phyloP scores from a whole-genome alignment of 2,797 vertebrate genomes.

The Epinephelus coioides region DNA sequence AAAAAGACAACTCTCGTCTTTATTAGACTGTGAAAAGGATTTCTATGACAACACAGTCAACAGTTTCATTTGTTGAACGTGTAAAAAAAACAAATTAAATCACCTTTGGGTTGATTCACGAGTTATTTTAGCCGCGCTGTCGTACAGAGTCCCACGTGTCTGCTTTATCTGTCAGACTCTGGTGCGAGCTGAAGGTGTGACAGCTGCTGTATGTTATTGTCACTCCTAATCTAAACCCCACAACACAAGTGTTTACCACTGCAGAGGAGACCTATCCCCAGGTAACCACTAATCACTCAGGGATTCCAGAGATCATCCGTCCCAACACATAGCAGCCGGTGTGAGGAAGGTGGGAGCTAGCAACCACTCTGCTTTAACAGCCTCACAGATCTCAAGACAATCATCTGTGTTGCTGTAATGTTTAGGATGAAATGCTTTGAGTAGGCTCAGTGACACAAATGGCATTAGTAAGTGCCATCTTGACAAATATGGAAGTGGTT shows the following conservation, averaged over 20 bases:
- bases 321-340: conserved; percentile 53
- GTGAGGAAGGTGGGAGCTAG: conserved; percentile 53
- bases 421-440: conserved; percentile 41
- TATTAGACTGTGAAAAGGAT: conserved; percentile 46
- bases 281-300: conserved; percentile 70
- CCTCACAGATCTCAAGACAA: conserved; percentile 36
- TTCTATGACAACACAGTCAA: conserved; percentile 32
- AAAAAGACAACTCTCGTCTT: conserved; percentile 69
- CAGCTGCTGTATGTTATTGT: conserved; percentile 67
- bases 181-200: conserved; percentile 52
- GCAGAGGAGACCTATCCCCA: conserved; percentile 62
- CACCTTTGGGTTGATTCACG: conserved; percentile 14
- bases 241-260: conserved; percentile 70
- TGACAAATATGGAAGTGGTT: conserved; percentile 40
- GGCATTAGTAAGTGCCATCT: conserved; percentile 27
- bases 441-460: conserved; percentile 16
- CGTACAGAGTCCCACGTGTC: conserved; percentile 32
- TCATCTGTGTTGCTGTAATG: conserved; percentile 20
- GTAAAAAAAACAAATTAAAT: conserved; percentile 24
- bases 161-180: conserved; percentile 47
- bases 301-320: conserved; percentile 68
- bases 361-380: conserved; percentile 43
- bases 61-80: conserved; percentile 35
- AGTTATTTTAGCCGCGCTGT: conserved; percentile 29
- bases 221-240: conserved; percentile 60